Conservation (phyloP, 2,797 vertebrate genomes). For the Phaenicophaeus curvirostris region DNA sequence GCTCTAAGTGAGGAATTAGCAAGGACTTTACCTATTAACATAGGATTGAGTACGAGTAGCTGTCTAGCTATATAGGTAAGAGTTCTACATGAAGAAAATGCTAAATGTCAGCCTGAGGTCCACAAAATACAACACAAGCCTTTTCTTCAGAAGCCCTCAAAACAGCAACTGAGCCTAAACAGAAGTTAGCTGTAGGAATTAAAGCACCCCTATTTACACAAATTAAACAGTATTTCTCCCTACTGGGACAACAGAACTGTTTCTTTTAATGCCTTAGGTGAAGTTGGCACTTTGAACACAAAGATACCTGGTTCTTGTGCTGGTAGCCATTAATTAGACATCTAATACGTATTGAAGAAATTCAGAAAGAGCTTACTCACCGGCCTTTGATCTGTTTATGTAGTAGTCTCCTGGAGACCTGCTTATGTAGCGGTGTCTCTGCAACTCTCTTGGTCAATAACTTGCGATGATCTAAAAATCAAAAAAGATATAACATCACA, state of each 20-base stretch:
- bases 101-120: background rate
- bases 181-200: background rate
- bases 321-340: background rate
- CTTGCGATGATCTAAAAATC: constrained; percentile 80
- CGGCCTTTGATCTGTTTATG: constrained; percentile 88
- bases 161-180: background rate
- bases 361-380: constrained; percentile 72
- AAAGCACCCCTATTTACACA: background rate
- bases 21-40: background rate
- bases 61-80: background rate
- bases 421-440: constrained; percentile 92
- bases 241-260: background rate
- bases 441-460: constrained; percentile 90
- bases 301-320: background rate
- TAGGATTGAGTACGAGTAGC: background rate
- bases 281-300: background rate
- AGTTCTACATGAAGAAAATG: background rate
- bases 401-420: constrained; percentile 87
- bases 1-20: background rate
- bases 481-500: background rate
- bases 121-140: background rate
- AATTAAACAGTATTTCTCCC: background rate
- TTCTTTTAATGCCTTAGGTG: background rate
- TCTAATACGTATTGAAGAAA: background rate
- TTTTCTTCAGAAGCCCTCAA: background rate